Evolutionary conservation across 1,140 invertebrate species (phyloP), one percentile per base, ranked within the genome.

Genomic region (Ephestia elutella): DNA sequence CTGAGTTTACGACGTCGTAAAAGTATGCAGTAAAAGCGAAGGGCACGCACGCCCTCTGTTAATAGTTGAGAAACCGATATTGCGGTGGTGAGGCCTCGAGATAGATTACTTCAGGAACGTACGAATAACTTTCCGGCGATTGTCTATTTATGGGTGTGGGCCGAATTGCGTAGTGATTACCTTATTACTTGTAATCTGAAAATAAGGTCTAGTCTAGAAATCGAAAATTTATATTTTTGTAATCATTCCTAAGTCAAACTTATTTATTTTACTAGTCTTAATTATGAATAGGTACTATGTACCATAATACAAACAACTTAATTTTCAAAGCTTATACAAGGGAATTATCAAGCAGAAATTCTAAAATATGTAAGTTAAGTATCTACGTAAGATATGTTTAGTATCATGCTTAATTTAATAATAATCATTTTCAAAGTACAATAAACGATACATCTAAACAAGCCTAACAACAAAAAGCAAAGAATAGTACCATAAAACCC

Each of bases 11-110:
- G 82, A 83, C 68, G 73, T 86, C 83, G 83, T 88, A 88, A 88
- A 87, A 88, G 83, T 82, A 81, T 80, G 82, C 78, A 75, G 74
- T 88, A 88, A 88, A 88, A 81, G 67, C 78, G 82, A 84, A 86
- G 83, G 81, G 83, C 83, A 80, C 80, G 81, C 81, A 86, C 83
- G 86, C 86, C 86, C 85, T 86, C 83, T 88, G 82, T 86, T 88
- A 88, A 88, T 88, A 82, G 85, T 84, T 81, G 79, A 81, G 83
- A 84, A 87, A 88, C 82, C 85, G 85, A 88, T 87, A 87, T 86
- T 87, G 80, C 69, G 38, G 38, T 62, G 72, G 75, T 62, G 71
- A 77, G 71, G 73, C 74, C 70, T 71, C 68, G 66, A 82, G 80
- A 87, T 87, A 85, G 80, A 86, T 87, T 81, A 77, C 80, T 80